Evolutionary conservation across 2,113 vertebrate species (phyloP).

Genomic region (Rhipidura dahli): DNA sequence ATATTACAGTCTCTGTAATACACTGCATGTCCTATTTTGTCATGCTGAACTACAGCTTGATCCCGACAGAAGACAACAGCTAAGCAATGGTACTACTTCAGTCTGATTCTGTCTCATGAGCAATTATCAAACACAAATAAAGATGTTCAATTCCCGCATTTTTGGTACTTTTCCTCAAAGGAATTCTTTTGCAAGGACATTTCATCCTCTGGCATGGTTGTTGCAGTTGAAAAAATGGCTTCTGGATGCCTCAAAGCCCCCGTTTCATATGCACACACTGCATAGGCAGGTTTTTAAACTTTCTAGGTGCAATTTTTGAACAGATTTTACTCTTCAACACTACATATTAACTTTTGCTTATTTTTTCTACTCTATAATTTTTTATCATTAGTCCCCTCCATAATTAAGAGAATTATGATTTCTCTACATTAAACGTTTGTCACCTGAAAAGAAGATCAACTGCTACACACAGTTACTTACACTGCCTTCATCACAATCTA

Average conservation of each 20-base stretch:
- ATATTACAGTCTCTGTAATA: neutral
- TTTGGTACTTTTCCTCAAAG: neutral
- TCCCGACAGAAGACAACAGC: neutral
- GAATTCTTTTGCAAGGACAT: neutral
- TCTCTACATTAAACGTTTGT: neutral
- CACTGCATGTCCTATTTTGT: neutral
- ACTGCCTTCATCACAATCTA: neutral
- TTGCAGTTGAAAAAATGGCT: neutral
- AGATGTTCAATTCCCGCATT: accelerated
- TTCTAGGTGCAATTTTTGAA: neutral
- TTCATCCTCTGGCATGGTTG: accelerated
- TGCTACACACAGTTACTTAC: neutral
- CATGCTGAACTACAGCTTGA: neutral
- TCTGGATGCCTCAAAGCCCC: neutral
- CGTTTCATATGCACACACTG: neutral
- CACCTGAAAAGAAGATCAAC: neutral
- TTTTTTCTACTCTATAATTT: neutral
- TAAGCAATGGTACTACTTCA: neutral
- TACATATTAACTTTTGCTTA: neutral
- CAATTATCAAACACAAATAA: accelerated
- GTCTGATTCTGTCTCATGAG: neutral
- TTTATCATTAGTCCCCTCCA: neutral
- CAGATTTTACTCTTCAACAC: neutral
- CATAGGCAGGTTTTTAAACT: neutral
- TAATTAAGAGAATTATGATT: neutral